phyloP scores from a whole-genome alignment of 2,888 invertebrate genomes.

The Stenodema calcarata region DNA sequence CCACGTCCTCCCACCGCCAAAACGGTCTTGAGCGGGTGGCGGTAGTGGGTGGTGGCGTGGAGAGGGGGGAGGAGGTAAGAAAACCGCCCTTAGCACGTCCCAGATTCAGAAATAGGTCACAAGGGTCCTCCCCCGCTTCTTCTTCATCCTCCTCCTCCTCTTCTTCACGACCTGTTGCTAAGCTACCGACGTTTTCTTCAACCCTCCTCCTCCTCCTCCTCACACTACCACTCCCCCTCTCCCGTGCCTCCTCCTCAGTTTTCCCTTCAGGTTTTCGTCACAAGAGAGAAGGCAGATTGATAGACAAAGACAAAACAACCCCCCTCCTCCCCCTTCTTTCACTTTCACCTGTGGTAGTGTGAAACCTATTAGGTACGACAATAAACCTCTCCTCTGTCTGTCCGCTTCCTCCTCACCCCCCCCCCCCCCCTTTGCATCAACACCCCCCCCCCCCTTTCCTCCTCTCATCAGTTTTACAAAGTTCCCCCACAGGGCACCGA shows the following conservation, averaged over 20 bases:
- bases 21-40: neutral
- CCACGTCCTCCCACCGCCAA: neutral
- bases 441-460: neutral
- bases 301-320: neutral
- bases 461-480: neutral
- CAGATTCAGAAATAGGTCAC: slow-evolving; percentile 45
- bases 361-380: too few species aligned
- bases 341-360: neutral
- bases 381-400: neutral
- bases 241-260: neutral
- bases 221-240: too few species aligned
- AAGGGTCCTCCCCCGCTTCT: neutral
- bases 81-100: slow-evolving; percentile 44
- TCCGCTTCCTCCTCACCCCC: neutral
- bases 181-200: slow-evolving; percentile 16
- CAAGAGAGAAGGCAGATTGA: neutral
- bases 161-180: slow-evolving; percentile 24
- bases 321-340: too few species aligned
- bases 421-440: neutral
- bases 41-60: neutral
- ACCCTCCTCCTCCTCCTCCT: neutral
- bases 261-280: neutral
- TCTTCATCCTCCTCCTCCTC: neutral
- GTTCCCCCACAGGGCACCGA: too few species aligned
- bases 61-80: neutral